Evolutionary conservation across 2,113 vertebrate species (phyloP).

Genomic region (Scomber colias): DNA sequence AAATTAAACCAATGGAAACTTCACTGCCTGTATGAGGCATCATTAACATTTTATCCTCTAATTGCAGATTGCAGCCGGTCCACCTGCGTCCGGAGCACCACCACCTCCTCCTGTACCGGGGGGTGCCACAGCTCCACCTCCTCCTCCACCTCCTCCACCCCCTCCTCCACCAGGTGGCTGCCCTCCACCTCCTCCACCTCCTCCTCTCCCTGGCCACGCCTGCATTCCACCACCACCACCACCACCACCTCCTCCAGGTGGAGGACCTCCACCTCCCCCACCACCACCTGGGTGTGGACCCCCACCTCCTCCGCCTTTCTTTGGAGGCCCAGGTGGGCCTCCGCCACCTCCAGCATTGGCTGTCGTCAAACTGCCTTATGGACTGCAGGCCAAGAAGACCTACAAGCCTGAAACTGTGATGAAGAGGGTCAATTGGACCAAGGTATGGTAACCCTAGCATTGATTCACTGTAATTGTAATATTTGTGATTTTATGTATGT

Average conservation of each 20-base stretch:
- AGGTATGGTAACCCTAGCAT: slow-evolving; percentile 86
- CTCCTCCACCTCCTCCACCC: slow-evolving; percentile 74
- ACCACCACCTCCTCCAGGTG: slow-evolving; percentile 76
- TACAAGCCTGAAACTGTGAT: slow-evolving; percentile 92
- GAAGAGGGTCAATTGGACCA: slow-evolving; percentile 98
- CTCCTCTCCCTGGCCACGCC: slow-evolving; percentile 69
- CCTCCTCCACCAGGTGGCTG: slow-evolving; percentile 76
- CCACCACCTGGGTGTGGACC: slow-evolving; percentile 80
- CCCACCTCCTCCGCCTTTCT: slow-evolving; percentile 82
- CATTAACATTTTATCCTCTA: background rate
- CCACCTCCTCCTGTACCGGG: slow-evolving; percentile 70
- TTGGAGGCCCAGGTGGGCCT: slow-evolving; percentile 67
- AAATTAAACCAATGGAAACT: background rate
- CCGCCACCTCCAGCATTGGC: slow-evolving; percentile 82
- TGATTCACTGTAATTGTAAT: background rate
- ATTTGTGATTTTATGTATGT: background rate
- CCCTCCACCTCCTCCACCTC: slow-evolving; percentile 77
- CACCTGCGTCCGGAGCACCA: slow-evolving; percentile 53
- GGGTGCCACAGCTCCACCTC: slow-evolving; percentile 59
- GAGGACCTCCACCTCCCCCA: slow-evolving; percentile 82
- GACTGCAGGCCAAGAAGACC: slow-evolving; percentile 92
- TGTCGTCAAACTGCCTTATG: slow-evolving; percentile 89
- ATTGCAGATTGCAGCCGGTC: slow-evolving; percentile 78
- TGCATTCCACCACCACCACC: slow-evolving; percentile 64
- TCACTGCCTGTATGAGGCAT: background rate